phyloP scores from a whole-genome alignment of 2,113 vertebrate genomes.

The Xenopus tropicalis region DNA sequence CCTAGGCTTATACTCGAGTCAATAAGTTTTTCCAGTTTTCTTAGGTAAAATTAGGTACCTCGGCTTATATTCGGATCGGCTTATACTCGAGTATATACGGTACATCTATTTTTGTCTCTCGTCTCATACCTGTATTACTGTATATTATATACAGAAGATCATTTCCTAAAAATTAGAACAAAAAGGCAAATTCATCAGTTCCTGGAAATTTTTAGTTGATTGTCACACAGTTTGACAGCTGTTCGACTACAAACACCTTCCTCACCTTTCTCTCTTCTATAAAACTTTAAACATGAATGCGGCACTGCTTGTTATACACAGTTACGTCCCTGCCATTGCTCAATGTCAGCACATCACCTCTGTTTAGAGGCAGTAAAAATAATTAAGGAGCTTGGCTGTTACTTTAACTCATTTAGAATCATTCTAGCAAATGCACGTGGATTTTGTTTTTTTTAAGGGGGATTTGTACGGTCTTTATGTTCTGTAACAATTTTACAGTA shows the following conservation, averaged over 20 bases:
- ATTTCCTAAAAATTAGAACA: background rate
- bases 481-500: no score
- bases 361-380: constrained; percentile 13
- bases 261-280: background rate
- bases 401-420: constrained; percentile 24
- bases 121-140: no score
- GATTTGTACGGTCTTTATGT: no score
- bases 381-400: constrained; percentile 7
- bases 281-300: background rate
- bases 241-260: constrained; percentile 4
- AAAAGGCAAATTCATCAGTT: background rate
- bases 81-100: no score
- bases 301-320: constrained; percentile 11
- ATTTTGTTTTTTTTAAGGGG: no score
- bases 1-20: no score
- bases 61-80: no score
- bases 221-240: background rate
- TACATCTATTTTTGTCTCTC: no score
- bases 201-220: constrained; percentile 9
- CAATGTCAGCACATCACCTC: background rate
- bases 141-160: no score
- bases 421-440: background rate
- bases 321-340: constrained; percentile 7
- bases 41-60: no score
- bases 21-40: no score